A percentile compares a stretch with the other conserved stretches of the same genome.
These are phyloP conservation scores for Eurypyga helias DNA, from an alignment of 2,113 vertebrate genomes.

Conservation along the genomic window DNA sequence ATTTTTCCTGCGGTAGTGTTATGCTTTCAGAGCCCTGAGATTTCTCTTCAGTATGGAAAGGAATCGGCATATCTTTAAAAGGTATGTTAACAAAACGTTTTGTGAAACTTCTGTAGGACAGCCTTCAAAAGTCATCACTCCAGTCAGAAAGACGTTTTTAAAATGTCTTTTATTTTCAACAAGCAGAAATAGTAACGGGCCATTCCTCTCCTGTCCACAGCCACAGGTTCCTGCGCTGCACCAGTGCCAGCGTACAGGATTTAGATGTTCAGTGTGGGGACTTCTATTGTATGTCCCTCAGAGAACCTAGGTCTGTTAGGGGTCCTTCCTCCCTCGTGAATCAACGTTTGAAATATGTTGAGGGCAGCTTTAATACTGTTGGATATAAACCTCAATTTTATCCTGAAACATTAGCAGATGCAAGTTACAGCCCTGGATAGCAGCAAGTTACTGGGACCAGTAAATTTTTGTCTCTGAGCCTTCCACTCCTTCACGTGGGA, in stretches of 20 bases:
- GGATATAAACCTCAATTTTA: background rate
- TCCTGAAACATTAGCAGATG: background rate
- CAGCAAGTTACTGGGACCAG: background rate
- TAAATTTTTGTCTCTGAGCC: background rate
- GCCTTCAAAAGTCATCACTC: background rate
- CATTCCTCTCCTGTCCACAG: background rate
- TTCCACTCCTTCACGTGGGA: background rate
- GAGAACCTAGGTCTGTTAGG: background rate
- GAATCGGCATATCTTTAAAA: slow-evolving; percentile 89
- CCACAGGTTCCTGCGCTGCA: background rate
- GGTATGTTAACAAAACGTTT: slow-evolving; percentile 67
- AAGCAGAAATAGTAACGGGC: background rate
- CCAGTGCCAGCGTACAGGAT: background rate
- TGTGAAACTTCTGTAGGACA: background rate
- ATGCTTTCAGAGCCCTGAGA: slow-evolving; percentile 88
- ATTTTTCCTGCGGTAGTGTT: slow-evolving; percentile 77
- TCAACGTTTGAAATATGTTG: background rate
- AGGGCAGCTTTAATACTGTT: background rate
- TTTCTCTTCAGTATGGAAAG: slow-evolving; percentile 94
- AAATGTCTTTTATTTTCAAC: background rate
- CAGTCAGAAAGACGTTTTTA: background rate
- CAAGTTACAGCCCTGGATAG: background rate
- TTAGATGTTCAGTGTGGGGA: background rate
- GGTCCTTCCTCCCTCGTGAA: background rate
- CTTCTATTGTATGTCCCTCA: background rate